These are phyloP conservation scores for Mystacides longicornis DNA, from an alignment of 2,888 invertebrate genomes.

Conservation along the genomic window DNA sequence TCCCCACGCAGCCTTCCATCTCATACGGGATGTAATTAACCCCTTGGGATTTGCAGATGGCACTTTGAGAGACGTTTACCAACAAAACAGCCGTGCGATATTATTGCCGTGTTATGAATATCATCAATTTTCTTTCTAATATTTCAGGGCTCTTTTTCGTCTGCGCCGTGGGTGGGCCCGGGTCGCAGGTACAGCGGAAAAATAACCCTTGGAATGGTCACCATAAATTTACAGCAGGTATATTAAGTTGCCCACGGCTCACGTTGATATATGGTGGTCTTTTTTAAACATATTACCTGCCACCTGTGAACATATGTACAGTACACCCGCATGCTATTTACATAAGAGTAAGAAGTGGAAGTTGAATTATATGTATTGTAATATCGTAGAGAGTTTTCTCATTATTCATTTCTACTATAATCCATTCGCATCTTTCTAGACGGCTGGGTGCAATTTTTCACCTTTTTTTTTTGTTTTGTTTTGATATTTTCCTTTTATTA, in stretches of 20 bases:
- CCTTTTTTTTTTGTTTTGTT: background rate
- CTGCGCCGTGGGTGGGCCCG: background rate
- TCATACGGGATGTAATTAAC: too few species aligned
- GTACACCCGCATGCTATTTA: background rate
- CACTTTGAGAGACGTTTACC: too few species aligned
- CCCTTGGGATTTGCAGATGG: too few species aligned
- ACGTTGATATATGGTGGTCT: background rate
- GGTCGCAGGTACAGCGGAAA: constrained; percentile 7
- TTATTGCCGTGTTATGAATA: too few species aligned
- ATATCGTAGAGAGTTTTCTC: background rate
- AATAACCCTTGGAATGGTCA: constrained; percentile 19
- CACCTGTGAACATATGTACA: background rate
- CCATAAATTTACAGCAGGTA: constrained; percentile 20
- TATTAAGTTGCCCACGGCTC: background rate
- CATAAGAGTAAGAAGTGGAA: background rate
- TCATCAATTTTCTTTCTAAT: background rate
- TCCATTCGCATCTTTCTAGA: background rate
- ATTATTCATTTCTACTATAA: background rate
- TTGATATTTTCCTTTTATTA: background rate
- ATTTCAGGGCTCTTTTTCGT: background rate
- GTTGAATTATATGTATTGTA: background rate
- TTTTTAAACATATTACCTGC: background rate
- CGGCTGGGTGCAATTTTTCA: background rate
- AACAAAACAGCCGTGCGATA: too few species aligned
- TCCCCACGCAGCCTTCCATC: too few species aligned